phyloP scores from a whole-genome alignment of 1,140 invertebrate genomes.

The Pseudachorutes palmiensis region DNA sequence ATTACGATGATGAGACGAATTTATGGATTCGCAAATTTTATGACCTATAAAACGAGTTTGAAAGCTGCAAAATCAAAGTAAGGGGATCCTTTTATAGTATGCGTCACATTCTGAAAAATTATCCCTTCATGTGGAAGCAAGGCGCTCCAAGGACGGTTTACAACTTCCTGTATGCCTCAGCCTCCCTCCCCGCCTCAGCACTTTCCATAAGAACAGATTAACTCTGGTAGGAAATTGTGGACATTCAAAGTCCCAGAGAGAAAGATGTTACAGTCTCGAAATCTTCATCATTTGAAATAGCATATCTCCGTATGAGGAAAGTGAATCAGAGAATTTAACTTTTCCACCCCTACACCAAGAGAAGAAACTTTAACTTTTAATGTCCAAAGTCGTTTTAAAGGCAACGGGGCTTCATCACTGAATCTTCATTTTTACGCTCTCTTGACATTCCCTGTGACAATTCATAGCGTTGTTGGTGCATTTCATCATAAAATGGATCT shows the following conservation, averaged over 20 bases:
- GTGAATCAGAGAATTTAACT: background rate
- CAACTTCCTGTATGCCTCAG: background rate
- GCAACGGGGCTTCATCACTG: background rate
- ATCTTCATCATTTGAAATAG: background rate
- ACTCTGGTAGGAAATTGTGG: no score
- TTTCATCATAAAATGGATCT: background rate
- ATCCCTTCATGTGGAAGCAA: background rate
- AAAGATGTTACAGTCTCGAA: background rate
- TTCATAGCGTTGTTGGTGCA: background rate
- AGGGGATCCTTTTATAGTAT: background rate
- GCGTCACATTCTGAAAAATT: background rate
- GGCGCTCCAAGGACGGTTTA: background rate
- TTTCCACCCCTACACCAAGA: background rate
- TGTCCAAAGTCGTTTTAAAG: background rate
- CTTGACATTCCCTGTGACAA: background rate
- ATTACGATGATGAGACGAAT: background rate
- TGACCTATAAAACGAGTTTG: conserved; percentile 14
- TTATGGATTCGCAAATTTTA: conserved; percentile 18
- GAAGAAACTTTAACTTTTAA: background rate
- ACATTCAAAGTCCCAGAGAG: no score
- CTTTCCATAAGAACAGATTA: background rate
- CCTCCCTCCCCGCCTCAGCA: background rate
- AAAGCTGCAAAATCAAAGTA: conserved; percentile 1
- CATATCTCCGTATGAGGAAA: background rate
- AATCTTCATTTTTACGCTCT: background rate